Conservation (phyloP, 2,113 vertebrate species). For the Pitta sordida region DNA sequence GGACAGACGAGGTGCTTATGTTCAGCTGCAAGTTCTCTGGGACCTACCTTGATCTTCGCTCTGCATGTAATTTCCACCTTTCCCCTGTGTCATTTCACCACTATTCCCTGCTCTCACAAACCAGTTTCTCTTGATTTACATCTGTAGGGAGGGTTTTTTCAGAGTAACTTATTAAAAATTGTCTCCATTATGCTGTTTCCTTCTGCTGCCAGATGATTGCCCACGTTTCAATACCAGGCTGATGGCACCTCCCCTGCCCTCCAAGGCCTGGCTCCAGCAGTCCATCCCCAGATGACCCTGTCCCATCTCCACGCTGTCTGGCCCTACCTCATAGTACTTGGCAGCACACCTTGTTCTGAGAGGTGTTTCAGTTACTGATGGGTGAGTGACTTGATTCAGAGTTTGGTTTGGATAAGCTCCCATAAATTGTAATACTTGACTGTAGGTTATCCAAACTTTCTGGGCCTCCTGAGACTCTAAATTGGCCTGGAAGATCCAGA, state of each 20-base stretch:
- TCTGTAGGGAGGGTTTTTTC: background rate
- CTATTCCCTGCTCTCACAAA: background rate
- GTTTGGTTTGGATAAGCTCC: slow-evolving; percentile 50
- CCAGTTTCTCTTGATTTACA: background rate
- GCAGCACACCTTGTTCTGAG: slow-evolving; percentile 54
- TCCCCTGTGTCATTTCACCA: background rate
- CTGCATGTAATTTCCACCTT: background rate
- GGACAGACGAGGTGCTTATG: background rate
- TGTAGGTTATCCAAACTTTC: slow-evolving; percentile 51
- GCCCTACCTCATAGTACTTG: background rate
- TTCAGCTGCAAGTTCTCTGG: background rate
- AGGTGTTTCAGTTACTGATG: slow-evolving; percentile 33
- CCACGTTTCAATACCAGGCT: background rate
- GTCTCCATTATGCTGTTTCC: background rate
- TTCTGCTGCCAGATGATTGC: background rate
- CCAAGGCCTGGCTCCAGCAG: background rate
- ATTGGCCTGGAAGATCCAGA: background rate
- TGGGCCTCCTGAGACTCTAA: background rate
- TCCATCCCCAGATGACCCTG: background rate
- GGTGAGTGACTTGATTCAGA: slow-evolving; percentile 1
- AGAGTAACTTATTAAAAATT: background rate
- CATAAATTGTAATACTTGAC: slow-evolving; percentile 20
- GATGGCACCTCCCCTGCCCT: background rate
- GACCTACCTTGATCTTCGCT: background rate
- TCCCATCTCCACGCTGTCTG: background rate